A percentile compares a stretch with the other conserved stretches of the same genome.
These are phyloP conservation scores for Plutella xylostella DNA, from an alignment of 2,888 invertebrate genomes.

Conservation along the genomic window DNA sequence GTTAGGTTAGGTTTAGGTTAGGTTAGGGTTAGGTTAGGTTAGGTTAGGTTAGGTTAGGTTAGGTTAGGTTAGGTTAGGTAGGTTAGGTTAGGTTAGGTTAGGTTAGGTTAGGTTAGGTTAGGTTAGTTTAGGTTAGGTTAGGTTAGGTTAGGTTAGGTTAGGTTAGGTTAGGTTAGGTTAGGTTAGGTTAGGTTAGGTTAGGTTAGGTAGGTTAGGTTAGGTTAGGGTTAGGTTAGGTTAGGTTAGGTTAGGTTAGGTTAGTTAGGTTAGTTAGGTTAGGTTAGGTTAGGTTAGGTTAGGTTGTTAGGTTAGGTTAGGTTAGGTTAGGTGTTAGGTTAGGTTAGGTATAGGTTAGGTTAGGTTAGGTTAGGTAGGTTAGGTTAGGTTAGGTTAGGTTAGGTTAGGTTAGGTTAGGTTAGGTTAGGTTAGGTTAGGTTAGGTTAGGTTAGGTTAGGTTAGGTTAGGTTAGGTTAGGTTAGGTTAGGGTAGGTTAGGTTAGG, in stretches of 20 bases:
- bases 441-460: constrained; percentile 11
- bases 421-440: constrained; percentile 12
- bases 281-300: not conserved
- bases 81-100: not conserved
- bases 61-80: not conserved
- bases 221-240: not conserved
- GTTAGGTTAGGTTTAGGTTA: constrained; percentile 7
- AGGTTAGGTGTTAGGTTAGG: not conserved
- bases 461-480: constrained; percentile 11
- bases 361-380: not conserved
- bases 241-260: constrained; percentile 5
- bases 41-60: constrained; percentile 3
- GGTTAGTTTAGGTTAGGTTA: not conserved
- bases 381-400: constrained; percentile 10
- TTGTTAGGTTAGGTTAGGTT: too few species aligned
- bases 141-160: constrained; percentile 5
- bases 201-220: not conserved
- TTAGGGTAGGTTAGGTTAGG: constrained; percentile 11
- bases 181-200: constrained; percentile 5
- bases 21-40: constrained; percentile 7
- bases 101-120: constrained; percentile 3
- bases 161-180: constrained; percentile 5
- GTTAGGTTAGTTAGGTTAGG: constrained; percentile 3
- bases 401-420: constrained; percentile 10
- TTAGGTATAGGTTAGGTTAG: too few species aligned